Evolutionary conservation across 2,888 invertebrate species (phyloP).

Genomic region (Phoenoteleia sp.): DNA sequence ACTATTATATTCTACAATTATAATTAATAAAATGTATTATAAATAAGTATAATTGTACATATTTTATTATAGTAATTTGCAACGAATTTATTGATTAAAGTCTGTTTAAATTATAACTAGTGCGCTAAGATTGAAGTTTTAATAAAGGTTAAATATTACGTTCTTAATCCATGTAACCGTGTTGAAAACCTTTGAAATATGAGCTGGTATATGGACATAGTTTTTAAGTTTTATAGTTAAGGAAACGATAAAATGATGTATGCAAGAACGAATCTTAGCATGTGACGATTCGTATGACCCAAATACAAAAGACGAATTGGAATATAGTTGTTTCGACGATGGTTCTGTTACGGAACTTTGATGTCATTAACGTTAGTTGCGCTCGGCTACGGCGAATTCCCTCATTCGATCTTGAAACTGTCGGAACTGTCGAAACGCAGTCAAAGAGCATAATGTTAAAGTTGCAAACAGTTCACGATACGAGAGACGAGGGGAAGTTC

Average conservation of each 20-base stretch:
- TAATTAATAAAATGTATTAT: no score
- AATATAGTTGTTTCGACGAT: slow-evolving; percentile 65
- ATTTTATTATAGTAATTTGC: no score
- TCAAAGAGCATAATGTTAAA: slow-evolving; percentile 84
- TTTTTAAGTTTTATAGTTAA: slow-evolving; percentile 15
- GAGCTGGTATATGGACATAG: background rate
- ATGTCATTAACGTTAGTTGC: slow-evolving; percentile 80
- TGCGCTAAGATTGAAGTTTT: no score
- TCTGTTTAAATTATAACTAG: no score
- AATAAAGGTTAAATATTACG: background rate
- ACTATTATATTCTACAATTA: no score
- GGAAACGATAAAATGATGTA: slow-evolving; percentile 10
- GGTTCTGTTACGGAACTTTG: slow-evolving; percentile 77
- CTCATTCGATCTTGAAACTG: slow-evolving; percentile 82
- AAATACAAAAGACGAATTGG: slow-evolving; percentile 61
- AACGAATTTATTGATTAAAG: no score
- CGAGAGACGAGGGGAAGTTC: slow-evolving; percentile 82
- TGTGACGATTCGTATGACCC: slow-evolving; percentile 30
- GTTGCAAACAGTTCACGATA: slow-evolving; percentile 82
- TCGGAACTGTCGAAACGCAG: slow-evolving; percentile 83
- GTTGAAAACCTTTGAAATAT: background rate
- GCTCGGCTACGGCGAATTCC: slow-evolving; percentile 74
- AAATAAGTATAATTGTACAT: no score
- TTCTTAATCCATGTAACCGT: background rate
- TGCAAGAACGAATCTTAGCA: slow-evolving; percentile 13